Evolutionary conservation across 2,888 invertebrate species (phyloP).

Genomic region (Aspidiotus destructor): DNA sequence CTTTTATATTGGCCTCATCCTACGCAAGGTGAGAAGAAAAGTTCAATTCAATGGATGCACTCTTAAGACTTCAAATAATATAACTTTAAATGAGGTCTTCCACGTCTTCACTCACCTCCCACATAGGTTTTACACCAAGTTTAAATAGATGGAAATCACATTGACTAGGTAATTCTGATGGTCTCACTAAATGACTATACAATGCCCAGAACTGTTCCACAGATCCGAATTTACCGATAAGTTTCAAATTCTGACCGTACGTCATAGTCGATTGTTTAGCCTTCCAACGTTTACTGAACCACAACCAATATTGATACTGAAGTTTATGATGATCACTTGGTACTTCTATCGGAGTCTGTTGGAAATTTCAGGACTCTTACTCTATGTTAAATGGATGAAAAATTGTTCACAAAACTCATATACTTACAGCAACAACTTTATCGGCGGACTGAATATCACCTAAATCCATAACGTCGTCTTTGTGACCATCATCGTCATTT

Average conservation of each 20-base stretch:
- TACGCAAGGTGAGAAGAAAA: slow-evolving; percentile 9
- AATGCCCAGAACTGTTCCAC: slow-evolving; percentile 98
- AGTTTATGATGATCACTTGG: slow-evolving; percentile 80
- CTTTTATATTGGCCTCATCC: slow-evolving; percentile 87
- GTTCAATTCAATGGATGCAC: background rate
- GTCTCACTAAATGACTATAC: slow-evolving; percentile 83
- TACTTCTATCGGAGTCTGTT: slow-evolving; percentile 56
- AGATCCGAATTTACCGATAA: slow-evolving; percentile 76
- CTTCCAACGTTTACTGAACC: slow-evolving; percentile 62
- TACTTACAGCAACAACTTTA: slow-evolving; percentile 26
- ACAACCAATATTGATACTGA: slow-evolving; percentile 87
- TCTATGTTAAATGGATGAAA: background rate
- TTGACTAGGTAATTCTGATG: slow-evolving; percentile 79
- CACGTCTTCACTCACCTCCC: slow-evolving; percentile 68
- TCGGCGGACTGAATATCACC: slow-evolving; percentile 28
- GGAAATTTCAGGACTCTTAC: background rate
- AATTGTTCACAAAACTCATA: background rate
- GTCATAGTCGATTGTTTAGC: slow-evolving; percentile 51
- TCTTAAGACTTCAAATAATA: no score
- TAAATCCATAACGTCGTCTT: slow-evolving; percentile 26
- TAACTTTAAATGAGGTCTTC: no score
- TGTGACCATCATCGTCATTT: slow-evolving; percentile 21
- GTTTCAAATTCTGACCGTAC: slow-evolving; percentile 71
- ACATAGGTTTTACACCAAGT: slow-evolving; percentile 97
- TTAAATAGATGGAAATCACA: slow-evolving; percentile 95